A percentile compares a stretch with the other conserved stretches of the same genome.
phyloP scores from a whole-genome alignment of 2,797 vertebrate genomes.

The Danio albolineatus region DNA sequence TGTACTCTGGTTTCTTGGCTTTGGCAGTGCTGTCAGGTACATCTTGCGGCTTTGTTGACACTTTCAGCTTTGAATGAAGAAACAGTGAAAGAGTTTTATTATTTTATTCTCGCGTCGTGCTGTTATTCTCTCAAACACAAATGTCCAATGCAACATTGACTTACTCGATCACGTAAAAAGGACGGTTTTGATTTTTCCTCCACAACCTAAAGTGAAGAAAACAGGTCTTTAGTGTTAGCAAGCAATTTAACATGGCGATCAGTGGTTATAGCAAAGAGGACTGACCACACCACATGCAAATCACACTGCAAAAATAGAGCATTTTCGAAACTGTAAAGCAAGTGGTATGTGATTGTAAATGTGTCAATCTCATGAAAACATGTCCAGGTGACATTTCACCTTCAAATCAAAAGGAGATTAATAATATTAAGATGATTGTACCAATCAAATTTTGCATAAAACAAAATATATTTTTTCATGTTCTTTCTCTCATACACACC shows the following conservation, averaged over 20 bases:
- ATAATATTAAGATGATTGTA: not conserved
- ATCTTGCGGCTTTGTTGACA: conserved; percentile 78
- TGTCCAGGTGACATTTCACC: not conserved
- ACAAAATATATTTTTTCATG: too few relatives aligned
- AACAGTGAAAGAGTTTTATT: conserved; percentile 10
- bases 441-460: too few relatives aligned
- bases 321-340: conserved; percentile 2
- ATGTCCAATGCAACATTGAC: conserved; percentile 7
- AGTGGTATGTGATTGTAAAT: conserved; percentile 1
- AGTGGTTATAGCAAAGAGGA: not conserved
- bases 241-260: not conserved
- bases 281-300: conserved; percentile 8
- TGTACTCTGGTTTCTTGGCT: conserved; percentile 86
- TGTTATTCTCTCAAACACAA: not conserved
- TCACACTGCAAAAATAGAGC: conserved; percentile 1
- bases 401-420: not conserved
- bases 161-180: conserved; percentile 78
- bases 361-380: not conserved
- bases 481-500: too few relatives aligned
- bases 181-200: conserved; percentile 75
- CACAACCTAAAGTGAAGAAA: conserved; percentile 61
- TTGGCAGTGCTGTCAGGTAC: conserved; percentile 80
- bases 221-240: conserved; percentile 17
- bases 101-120: conserved; percentile 19
- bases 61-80: conserved; percentile 44